phyloP scores from a whole-genome alignment of 2,797 vertebrate genomes.

The Enoplosus armatus region DNA sequence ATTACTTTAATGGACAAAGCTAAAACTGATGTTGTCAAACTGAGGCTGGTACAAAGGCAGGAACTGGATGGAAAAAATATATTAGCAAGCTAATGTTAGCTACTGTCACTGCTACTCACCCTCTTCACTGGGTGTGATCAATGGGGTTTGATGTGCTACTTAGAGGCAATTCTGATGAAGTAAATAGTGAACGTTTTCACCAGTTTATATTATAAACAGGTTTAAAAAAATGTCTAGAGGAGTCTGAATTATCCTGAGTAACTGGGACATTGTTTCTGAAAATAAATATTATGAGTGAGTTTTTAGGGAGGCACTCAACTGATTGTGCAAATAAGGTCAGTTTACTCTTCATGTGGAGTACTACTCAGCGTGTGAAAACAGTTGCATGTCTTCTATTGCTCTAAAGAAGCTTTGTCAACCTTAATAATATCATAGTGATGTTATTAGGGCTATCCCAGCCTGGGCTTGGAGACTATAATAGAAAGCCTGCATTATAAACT shows the following conservation, averaged over 20 bases:
- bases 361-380: background rate
- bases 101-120: background rate
- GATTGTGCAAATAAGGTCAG: background rate
- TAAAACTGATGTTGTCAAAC: constrained; percentile 1
- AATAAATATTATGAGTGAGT: background rate
- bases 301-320: background rate
- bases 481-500: background rate
- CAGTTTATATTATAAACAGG: background rate
- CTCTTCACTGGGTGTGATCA: background rate
- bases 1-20: background rate
- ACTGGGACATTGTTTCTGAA: background rate
- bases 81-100: background rate
- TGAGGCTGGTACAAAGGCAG: background rate
- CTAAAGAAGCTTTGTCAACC: background rate
- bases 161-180: background rate
- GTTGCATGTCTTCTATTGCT: background rate
- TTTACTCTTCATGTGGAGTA: background rate
- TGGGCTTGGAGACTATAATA: background rate
- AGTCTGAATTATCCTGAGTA: background rate
- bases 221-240: background rate
- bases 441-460: background rate
- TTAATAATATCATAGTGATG: background rate
- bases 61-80: background rate
- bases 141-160: background rate
- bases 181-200: background rate